Conservation (phyloP, 2,797 vertebrate species). For the Forpus xanthops region DNA sequence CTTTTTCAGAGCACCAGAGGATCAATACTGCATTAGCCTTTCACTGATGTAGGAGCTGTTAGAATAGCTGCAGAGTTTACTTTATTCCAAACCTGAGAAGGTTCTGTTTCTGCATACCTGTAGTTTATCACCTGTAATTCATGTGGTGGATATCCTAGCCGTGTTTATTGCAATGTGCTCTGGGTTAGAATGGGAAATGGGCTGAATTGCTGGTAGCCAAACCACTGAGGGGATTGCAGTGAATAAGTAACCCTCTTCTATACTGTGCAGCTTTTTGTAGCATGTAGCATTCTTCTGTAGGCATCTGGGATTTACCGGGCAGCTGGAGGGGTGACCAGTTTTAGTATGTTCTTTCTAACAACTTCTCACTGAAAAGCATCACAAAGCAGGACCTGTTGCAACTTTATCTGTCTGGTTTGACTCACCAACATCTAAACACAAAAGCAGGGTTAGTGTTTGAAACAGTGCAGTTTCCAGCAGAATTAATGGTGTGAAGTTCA, state of each 20-base stretch:
- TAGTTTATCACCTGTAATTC: not conserved
- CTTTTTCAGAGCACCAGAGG: not conserved
- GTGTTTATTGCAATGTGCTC: not conserved
- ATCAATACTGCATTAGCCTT: not conserved
- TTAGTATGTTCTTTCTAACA: not conserved
- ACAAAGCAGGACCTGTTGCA: not conserved
- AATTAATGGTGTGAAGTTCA: not conserved
- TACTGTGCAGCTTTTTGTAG: too few relatives aligned
- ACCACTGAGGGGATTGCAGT: not conserved
- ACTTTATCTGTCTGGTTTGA: not conserved
- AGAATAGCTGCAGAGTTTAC: not conserved
- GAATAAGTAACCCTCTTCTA: not conserved
- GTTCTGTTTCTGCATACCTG: fast-evolving
- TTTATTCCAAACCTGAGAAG: not conserved
- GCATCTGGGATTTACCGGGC: not conserved
- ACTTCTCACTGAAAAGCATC: too few relatives aligned
- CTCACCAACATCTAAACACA: not conserved
- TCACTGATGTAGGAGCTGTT: not conserved
- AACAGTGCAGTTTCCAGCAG: not conserved
- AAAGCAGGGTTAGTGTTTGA: not conserved
- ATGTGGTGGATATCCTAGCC: not conserved
- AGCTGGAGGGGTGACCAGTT: not conserved
- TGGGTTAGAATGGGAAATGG: not conserved
- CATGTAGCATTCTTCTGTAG: not conserved
- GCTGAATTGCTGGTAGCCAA: not conserved